Evolutionary conservation across 2,797 vertebrate genomes (phyloP).

Genomic region (Pantherophis vulpinus): DNA sequence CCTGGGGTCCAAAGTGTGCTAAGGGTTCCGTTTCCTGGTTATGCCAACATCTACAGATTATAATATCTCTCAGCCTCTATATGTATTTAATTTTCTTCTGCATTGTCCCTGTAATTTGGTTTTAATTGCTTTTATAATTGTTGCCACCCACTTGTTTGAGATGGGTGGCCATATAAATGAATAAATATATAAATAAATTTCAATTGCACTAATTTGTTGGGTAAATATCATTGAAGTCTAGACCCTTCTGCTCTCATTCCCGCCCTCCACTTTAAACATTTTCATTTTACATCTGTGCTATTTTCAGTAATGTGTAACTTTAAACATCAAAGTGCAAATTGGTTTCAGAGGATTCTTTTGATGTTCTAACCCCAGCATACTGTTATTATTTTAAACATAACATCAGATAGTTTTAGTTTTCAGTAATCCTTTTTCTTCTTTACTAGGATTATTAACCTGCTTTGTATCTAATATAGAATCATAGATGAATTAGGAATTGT

Average conservation of each 20-base stretch:
- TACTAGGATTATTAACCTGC: not conserved
- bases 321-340: conserved; percentile 66
- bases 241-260: not conserved
- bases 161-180: not conserved
- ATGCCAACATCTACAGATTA: not conserved
- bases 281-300: conserved; percentile 57
- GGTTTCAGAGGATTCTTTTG: conserved; percentile 64
- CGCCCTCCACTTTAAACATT: conserved; percentile 38
- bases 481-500: not conserved
- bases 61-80: not conserved
- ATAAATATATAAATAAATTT: not conserved
- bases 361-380: conserved; percentile 55
- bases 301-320: conserved; percentile 55
- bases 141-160: not conserved
- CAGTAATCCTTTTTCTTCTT: not conserved
- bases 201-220: conserved; percentile 17
- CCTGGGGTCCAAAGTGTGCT: not conserved
- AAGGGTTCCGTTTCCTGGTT: not conserved
- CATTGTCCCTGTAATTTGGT: not conserved
- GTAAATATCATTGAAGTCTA: not conserved
- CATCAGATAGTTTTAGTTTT: not conserved
- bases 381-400: not conserved
- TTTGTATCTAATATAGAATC: not conserved
- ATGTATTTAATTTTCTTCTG: not conserved
- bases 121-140: not conserved